A percentile compares a stretch with the other conserved stretches of the same genome.
These are phyloP conservation scores for Todus mexicanus DNA, from an alignment of 2,797 vertebrate genomes.

Conservation along the genomic window DNA sequence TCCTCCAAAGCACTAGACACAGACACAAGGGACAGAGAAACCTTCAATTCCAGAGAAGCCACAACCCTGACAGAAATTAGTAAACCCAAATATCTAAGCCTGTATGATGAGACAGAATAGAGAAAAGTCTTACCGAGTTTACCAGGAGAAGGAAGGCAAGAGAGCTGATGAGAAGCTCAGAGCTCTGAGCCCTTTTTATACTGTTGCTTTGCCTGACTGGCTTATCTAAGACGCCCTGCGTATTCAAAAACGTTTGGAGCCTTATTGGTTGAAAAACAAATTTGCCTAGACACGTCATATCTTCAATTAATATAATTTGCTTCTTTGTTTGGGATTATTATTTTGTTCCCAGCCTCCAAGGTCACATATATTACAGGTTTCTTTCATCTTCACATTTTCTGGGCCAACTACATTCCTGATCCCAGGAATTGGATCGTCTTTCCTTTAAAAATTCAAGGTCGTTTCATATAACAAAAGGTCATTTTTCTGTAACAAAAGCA, in stretches of 20 bases:
- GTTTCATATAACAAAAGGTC: not conserved
- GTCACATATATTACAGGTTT: conserved; percentile 22
- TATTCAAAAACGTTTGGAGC: not conserved
- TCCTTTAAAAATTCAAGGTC: not conserved
- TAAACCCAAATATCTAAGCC: not conserved
- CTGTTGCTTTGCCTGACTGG: not conserved
- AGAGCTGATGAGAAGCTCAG: not conserved
- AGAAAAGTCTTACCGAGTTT: conserved; percentile 7
- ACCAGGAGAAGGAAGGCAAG: not conserved
- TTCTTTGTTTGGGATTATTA: conserved; percentile 64
- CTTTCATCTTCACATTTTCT: conserved; percentile 48
- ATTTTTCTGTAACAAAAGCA: too few species aligned
- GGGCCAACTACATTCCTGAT: conserved; percentile 53
- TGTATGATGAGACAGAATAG: not conserved
- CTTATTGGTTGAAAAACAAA: conserved; percentile 14
- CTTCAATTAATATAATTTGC: conserved; percentile 62
- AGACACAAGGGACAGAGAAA: not conserved
- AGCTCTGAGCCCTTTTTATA: conserved; percentile 35
- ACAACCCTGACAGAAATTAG: not conserved
- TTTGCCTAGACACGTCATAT: conserved; percentile 49
- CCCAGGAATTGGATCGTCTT: conserved; percentile 26
- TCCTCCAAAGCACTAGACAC: not conserved
- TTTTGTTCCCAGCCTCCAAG: not conserved
- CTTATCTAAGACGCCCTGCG: conserved; percentile 36
- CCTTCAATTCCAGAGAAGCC: not conserved